A percentile compares a stretch with the other conserved stretches of the same genome.
Conservation (phyloP, 2,888 invertebrate species). For the Nemurella pictetii region DNA sequence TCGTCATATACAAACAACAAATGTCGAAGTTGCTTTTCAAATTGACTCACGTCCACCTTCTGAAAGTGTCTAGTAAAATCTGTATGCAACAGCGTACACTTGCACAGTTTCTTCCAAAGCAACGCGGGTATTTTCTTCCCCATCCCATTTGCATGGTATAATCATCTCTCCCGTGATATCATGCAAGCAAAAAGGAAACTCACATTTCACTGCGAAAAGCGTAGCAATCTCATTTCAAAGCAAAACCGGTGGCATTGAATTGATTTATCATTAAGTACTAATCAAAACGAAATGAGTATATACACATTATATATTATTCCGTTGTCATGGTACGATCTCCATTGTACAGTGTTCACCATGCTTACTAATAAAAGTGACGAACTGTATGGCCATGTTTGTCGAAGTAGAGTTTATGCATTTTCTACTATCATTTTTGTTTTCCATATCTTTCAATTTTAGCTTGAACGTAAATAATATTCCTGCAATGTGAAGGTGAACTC, state of each 20-base stretch:
- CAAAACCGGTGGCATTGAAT: neutral
- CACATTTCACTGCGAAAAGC: neutral
- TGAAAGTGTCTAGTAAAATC: neutral
- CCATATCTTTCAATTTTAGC: neutral
- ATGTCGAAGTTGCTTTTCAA: neutral
- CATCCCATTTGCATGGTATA: neutral
- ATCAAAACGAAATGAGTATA: neutral
- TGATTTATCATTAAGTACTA: neutral
- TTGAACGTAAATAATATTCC: neutral
- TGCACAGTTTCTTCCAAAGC: neutral
- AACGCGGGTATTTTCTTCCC: neutral
- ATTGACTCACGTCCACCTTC: neutral
- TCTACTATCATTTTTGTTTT: neutral
- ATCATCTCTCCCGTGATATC: neutral
- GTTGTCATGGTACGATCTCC: neutral
- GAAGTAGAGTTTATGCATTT: neutral
- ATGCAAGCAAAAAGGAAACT: neutral
- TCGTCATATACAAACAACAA: too few relatives aligned
- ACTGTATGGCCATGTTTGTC: neutral
- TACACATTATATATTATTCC: neutral
- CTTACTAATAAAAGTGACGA: neutral
- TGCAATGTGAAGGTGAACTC: neutral
- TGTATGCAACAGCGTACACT: neutral
- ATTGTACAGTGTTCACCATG: neutral
- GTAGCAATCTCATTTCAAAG: neutral